These are phyloP conservation scores for Acinonyx jubatus DNA, from an alignment of 2,113 vertebrate species.

Conservation along the genomic window DNA sequence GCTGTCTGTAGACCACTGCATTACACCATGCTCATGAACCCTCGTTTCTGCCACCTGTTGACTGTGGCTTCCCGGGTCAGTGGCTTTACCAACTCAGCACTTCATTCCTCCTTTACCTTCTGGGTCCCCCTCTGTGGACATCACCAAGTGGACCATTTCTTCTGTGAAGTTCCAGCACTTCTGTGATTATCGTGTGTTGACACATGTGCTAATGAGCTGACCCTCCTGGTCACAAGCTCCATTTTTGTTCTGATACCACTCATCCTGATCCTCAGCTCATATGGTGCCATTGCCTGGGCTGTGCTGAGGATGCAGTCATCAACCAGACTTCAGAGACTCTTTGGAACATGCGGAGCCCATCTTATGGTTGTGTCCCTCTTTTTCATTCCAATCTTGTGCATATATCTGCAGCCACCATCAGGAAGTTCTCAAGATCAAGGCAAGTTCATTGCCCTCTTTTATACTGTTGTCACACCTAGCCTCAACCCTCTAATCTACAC, in stretches of 20 bases:
- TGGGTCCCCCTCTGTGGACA: conserved; percentile 31
- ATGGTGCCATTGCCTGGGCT: conserved; percentile 8
- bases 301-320: conserved; percentile 55
- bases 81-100: conserved; percentile 34
- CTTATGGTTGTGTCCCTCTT: conserved; percentile 53
- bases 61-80: conserved; percentile 3
- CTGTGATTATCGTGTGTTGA: neutral
- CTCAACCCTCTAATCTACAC: conserved; percentile 27
- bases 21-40: conserved; percentile 55
- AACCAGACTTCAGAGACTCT: conserved; percentile 42
- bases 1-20: conserved; percentile 50
- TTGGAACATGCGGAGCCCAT: conserved; percentile 58
- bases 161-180: conserved; percentile 62
- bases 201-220: neutral
- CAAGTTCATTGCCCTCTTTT: neutral
- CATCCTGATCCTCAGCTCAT: conserved; percentile 48
- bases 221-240: neutral
- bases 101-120: conserved; percentile 39
- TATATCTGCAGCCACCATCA: neutral
- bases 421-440: neutral
- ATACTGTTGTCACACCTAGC: neutral
- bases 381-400: conserved; percentile 37
- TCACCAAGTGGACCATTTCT: conserved; percentile 20
- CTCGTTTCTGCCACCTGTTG: neutral
- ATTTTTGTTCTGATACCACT: conserved; percentile 25